Conservation (phyloP, 2,113 vertebrate species). For the Athene noctua region DNA sequence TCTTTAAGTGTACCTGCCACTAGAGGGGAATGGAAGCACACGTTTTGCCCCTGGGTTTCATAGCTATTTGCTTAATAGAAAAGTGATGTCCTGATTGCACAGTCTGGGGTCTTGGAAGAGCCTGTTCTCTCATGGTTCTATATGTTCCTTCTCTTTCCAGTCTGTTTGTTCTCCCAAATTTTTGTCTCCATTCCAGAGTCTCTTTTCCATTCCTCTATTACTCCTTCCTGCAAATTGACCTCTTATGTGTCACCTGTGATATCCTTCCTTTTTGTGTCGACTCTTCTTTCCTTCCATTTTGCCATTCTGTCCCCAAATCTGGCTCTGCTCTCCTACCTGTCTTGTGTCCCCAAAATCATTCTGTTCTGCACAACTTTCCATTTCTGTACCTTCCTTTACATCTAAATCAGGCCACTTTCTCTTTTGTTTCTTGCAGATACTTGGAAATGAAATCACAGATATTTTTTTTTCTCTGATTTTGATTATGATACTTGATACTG, state of each 20-base stretch:
- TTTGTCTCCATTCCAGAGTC: neutral
- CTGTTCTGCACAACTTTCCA: neutral
- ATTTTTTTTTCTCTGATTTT: neutral
- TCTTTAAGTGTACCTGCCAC: conserved; percentile 13
- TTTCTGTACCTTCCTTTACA: neutral
- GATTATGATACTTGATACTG: neutral
- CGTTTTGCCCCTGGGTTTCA: neutral
- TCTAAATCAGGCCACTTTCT: neutral
- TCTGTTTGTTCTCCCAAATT: rapidly evolving
- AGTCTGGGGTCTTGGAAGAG: neutral
- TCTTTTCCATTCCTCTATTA: neutral
- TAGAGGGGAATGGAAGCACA: conserved; percentile 55
- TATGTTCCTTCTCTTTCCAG: neutral
- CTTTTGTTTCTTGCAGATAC: neutral
- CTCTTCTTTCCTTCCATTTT: neutral
- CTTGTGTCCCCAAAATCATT: neutral
- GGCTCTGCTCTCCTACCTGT: neutral
- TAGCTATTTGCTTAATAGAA: neutral
- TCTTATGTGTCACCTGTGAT: neutral
- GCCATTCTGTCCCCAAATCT: neutral
- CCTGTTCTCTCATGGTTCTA: neutral
- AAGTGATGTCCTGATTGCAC: neutral
- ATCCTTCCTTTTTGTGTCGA: neutral
- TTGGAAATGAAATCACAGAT: neutral
- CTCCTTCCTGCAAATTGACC: neutral